phyloP scores from a whole-genome alignment of 2,797 vertebrate genomes.

The Lepus townsendii region DNA sequence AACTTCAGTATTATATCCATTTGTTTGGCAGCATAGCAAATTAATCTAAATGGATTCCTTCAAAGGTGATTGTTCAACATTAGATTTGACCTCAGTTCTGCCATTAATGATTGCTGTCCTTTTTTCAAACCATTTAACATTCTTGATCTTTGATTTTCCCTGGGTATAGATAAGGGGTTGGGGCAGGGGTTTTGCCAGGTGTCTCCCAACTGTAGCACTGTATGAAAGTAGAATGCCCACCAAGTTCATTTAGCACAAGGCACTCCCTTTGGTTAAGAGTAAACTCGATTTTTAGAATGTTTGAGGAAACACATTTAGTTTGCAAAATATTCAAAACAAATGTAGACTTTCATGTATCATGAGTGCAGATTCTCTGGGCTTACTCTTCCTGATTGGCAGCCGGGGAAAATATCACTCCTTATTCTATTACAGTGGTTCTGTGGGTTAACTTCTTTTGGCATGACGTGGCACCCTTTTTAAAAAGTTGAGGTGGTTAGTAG shows the following conservation, averaged over 20 bases:
- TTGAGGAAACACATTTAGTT: slow-evolving; percentile 59
- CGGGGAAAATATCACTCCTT: slow-evolving; percentile 70
- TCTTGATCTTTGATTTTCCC: background rate
- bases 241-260: slow-evolving; percentile 20
- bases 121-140: slow-evolving; percentile 28
- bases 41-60: slow-evolving; percentile 25
- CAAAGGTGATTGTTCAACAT: background rate
- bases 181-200: background rate
- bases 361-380: slow-evolving; percentile 48
- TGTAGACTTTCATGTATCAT: too few species aligned
- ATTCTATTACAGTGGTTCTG: slow-evolving; percentile 54
- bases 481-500: slow-evolving; percentile 47
- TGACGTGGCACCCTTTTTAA: slow-evolving; percentile 54
- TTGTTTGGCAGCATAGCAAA: slow-evolving; percentile 5
- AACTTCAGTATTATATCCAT: background rate
- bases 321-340: background rate
- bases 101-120: slow-evolving; percentile 46
- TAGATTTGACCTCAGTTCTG: slow-evolving; percentile 1
- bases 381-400: slow-evolving; percentile 59
- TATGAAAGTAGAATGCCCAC: slow-evolving; percentile 40
- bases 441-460: slow-evolving; percentile 72
- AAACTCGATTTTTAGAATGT: slow-evolving; percentile 26
- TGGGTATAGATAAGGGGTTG: background rate
- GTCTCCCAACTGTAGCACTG: background rate
- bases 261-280: background rate